A percentile compares a stretch with the other conserved stretches of the same genome.
Conservation (phyloP, 2,797 vertebrate genomes). For the Enteromius trimaculatus region DNA sequence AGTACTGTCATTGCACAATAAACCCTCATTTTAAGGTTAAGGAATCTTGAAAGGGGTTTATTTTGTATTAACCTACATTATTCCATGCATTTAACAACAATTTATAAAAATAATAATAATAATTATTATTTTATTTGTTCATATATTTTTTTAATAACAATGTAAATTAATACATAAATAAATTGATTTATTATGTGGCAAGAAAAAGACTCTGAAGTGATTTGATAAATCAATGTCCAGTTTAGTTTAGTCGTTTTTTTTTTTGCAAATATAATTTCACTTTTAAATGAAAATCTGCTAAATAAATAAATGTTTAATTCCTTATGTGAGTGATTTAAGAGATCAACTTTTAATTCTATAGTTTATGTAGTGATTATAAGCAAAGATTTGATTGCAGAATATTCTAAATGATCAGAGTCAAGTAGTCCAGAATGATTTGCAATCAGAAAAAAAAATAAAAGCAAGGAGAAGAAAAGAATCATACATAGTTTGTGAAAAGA, state of each 20-base stretch:
- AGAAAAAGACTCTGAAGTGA: not conserved
- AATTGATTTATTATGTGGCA: not conserved
- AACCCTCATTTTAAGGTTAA: not conserved
- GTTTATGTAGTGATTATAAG: not conserved
- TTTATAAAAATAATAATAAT: not conserved
- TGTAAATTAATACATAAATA: not conserved
- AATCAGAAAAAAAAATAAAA: not conserved
- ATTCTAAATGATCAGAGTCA: not conserved
- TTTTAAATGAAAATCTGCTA: not conserved
- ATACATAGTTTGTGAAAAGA: conserved; percentile 88
- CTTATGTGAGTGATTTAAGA: not conserved
- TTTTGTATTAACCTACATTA: not conserved
- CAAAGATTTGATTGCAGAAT: conserved; percentile 8
- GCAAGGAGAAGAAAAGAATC: conserved; percentile 46
- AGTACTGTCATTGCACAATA: not conserved
- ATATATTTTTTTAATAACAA: not conserved
- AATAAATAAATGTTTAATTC: not conserved
- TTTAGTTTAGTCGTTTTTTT: not conserved
- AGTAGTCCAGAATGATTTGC: not conserved
- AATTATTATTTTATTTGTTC: not conserved
- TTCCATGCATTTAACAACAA: not conserved
- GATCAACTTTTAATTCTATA: not conserved
- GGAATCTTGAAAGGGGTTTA: not conserved
- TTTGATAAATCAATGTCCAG: not conserved
- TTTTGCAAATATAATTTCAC: not conserved